Conservation (phyloP, 1,140 invertebrate genomes). For the Condylostylus longicornis region DNA sequence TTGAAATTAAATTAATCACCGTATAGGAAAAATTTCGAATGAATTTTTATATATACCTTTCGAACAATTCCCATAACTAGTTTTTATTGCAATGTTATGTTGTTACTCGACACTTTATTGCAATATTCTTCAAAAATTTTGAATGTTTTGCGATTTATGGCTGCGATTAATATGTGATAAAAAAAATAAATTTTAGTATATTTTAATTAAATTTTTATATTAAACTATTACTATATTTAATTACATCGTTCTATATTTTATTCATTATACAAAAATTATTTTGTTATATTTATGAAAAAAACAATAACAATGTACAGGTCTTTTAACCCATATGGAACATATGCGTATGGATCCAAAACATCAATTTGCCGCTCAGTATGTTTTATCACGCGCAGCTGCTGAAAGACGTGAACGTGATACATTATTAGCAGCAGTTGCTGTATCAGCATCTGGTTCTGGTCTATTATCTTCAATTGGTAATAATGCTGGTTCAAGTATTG, state of each 20-base stretch:
- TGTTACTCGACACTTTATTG: no score
- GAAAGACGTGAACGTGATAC: conserved; percentile 71
- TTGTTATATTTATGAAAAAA: background rate
- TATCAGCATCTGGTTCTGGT: conserved; percentile 41
- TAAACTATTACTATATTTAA: no score
- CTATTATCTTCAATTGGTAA: conserved; percentile 30
- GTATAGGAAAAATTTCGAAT: no score
- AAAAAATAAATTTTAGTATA: no score
- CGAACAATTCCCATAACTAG: no score
- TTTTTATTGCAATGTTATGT: background rate
- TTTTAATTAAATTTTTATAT: no score
- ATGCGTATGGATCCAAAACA: conserved; percentile 95
- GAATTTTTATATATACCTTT: background rate
- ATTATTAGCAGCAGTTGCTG: conserved; percentile 53
- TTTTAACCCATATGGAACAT: conserved; percentile 87
- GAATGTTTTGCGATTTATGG: no score
- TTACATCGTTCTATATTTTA: no score
- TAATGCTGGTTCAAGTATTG: conserved; percentile 1
- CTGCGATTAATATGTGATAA: no score
- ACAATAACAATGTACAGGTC: conserved; percentile 44
- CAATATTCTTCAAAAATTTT: no score
- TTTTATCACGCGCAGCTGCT: conserved; percentile 74
- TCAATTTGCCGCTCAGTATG: conserved; percentile 87
- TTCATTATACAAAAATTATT: background rate
- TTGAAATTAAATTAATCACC: no score